A percentile compares a stretch with the other conserved stretches of the same genome.
Conservation (phyloP, 2,888 invertebrate genomes). For the Sycophila texana region DNA sequence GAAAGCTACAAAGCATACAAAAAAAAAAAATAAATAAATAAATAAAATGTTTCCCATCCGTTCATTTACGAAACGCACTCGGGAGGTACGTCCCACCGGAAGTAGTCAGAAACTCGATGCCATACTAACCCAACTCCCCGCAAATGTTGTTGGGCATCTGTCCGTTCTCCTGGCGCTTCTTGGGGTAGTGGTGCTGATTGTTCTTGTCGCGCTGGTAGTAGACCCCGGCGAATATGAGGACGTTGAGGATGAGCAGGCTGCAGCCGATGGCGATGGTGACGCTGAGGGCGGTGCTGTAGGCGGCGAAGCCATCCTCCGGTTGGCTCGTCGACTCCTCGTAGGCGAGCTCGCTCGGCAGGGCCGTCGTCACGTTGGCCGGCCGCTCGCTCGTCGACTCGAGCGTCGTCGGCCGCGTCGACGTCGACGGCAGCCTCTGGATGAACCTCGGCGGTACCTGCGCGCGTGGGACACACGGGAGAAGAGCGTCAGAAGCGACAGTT, state of each 20-base stretch:
- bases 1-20: too few relatives aligned
- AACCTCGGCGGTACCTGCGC: constrained; percentile 72
- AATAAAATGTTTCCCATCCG: too few relatives aligned
- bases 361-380: constrained; percentile 64
- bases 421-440: constrained; percentile 72
- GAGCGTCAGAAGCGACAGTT: too few relatives aligned
- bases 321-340: constrained; percentile 70
- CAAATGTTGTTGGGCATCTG: constrained; percentile 93
- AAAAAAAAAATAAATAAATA: too few relatives aligned
- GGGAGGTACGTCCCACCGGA: too few relatives aligned
- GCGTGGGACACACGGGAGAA: background rate
- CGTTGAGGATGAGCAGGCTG: constrained; percentile 92
- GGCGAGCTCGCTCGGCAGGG: constrained; percentile 68
- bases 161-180: constrained; percentile 88
- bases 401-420: constrained; percentile 68
- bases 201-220: constrained; percentile 94
- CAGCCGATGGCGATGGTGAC: constrained; percentile 97
- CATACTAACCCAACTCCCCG: constrained; percentile 80
- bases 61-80: too few relatives aligned
- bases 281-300: constrained; percentile 92
- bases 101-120: too few relatives aligned
- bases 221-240: constrained; percentile 94
- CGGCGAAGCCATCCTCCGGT: constrained; percentile 92
- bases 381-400: constrained; percentile 68
- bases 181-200: constrained; percentile 75